Conservation (phyloP, 2,888 invertebrate species). For the Neuroscelio doddi region DNA sequence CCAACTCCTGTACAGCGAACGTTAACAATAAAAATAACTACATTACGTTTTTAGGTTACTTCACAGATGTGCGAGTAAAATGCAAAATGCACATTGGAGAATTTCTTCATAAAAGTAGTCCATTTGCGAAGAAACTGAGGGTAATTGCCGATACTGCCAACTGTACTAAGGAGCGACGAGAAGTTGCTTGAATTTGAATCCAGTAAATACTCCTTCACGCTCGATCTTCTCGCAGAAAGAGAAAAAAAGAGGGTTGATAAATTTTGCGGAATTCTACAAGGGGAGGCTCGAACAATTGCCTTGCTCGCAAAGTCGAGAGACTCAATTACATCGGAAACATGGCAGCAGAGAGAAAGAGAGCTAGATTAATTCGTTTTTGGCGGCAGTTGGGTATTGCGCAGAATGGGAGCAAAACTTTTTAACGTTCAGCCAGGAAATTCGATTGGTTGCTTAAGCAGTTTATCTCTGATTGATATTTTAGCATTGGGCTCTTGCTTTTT, state of each 20-base stretch:
- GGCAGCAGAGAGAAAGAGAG: slow-evolving; percentile 48
- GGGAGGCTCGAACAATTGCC: slow-evolving; percentile 53
- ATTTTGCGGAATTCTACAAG: slow-evolving; percentile 23
- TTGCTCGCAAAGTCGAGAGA: slow-evolving; percentile 55
- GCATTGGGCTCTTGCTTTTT: not conserved
- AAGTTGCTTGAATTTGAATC: slow-evolving; percentile 33
- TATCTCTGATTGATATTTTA: slow-evolving; percentile 4
- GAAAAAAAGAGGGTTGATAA: slow-evolving; percentile 29
- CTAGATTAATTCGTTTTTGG: slow-evolving; percentile 38
- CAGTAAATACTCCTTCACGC: slow-evolving; percentile 31
- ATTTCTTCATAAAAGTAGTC: too few species aligned
- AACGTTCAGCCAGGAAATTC: slow-evolving; percentile 1
- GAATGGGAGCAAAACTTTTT: slow-evolving; percentile 1
- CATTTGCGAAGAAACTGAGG: slow-evolving; percentile 33
- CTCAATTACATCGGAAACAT: slow-evolving; percentile 62
- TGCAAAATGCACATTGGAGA: slow-evolving; percentile 13
- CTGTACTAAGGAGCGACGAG: slow-evolving; percentile 19
- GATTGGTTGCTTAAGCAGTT: not conserved
- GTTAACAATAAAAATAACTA: too few species aligned
- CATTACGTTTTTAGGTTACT: slow-evolving; percentile 2
- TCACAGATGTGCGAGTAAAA: not conserved
- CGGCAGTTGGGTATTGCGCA: slow-evolving; percentile 27
- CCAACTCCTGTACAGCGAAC: too few species aligned
- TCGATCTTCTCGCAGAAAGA: too few species aligned
- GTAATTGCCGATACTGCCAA: slow-evolving; percentile 33